Base-by-base conservation (phyloP, 2,113 vertebrate genomes). In the Gadus chalcogrammus region DNA sequence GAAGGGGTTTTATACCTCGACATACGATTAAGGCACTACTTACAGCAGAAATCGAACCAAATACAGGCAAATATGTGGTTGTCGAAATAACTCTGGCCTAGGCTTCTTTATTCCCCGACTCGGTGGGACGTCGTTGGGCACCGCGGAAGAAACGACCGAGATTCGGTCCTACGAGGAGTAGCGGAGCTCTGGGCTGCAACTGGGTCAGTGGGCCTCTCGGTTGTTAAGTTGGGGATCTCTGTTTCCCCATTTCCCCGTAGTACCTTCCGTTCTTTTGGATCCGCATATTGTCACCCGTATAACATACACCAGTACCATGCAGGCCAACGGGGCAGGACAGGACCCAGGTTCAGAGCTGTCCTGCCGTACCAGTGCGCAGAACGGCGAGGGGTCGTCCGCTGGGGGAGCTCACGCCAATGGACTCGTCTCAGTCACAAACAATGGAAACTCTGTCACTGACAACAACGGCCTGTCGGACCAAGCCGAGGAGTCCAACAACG, bases 291-390 rank as follows among this genome's bases (percentile, higher is more conserved):
- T 73, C 58, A 9, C 53, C 62, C 65, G 80, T 78, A 73, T 73
- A 74, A 83, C 4, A 35, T 35, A 72, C 88, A 73, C 81, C 71
- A 74, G 70, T 79, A 91, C 83, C 87, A 98, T 98, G 96, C 95
- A 97, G 92, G 91, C 94, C 77, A 97, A 97, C 92, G 96, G 95
- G 85, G 89, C 92, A 67, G 92, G 88, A 89, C 93, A 90, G 86
- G 93, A 88, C 31, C 85, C 86, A 79, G 92, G 91, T 72, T 83
- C 91, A 55, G 93, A 95, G 70, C 81, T 92, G 87, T 91, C 93
- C 79, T 93, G 94, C 76, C 85, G 91, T 38, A 85, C 90, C 72
- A 85, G 81, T 9, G 90, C 94, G 62, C 95, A 92, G 82, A 95
- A 96, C 91, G 94, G 95, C n/a, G 95, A 96, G 87, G 85, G 94